phyloP scores from a whole-genome alignment of 2,888 invertebrate species.

The Epinotia nisella region DNA sequence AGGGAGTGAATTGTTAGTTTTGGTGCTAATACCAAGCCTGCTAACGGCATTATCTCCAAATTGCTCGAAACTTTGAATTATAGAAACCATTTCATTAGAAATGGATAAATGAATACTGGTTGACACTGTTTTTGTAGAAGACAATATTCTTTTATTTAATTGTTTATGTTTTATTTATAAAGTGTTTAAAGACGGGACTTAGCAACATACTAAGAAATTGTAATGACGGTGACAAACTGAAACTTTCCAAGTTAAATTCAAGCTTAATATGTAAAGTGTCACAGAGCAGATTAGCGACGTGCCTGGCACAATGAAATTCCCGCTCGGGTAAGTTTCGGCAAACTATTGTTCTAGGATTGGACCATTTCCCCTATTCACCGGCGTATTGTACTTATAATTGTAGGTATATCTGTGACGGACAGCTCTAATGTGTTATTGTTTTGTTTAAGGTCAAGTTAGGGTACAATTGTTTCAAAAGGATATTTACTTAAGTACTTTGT shows the following conservation, averaged over 20 bases:
- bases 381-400: constrained; percentile 37
- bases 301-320: constrained; percentile 63
- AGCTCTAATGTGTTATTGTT: constrained; percentile 42
- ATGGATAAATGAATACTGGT: no score
- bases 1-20: no score
- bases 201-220: constrained; percentile 31
- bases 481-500: constrained; percentile 32
- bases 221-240: constrained; percentile 37
- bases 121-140: no score
- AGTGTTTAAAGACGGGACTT: constrained; percentile 2
- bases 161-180: neutral
- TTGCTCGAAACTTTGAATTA: no score
- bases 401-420: constrained; percentile 38
- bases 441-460: constrained; percentile 49
- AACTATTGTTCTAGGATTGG: constrained; percentile 42
- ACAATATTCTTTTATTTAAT: no score
- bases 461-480: constrained; percentile 49
- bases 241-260: constrained; percentile 54
- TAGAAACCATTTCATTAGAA: no score
- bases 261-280: constrained; percentile 71
- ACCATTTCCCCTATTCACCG: constrained; percentile 41
- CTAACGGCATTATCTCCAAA: no score
- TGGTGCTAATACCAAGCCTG: no score
- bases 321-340: constrained; percentile 53
- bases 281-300: constrained; percentile 64